Evolutionary conservation across 2,113 vertebrate species (phyloP), one percentile per base, ranked within the genome.

Genomic region (Brachyhypopomus gauderio): DNA sequence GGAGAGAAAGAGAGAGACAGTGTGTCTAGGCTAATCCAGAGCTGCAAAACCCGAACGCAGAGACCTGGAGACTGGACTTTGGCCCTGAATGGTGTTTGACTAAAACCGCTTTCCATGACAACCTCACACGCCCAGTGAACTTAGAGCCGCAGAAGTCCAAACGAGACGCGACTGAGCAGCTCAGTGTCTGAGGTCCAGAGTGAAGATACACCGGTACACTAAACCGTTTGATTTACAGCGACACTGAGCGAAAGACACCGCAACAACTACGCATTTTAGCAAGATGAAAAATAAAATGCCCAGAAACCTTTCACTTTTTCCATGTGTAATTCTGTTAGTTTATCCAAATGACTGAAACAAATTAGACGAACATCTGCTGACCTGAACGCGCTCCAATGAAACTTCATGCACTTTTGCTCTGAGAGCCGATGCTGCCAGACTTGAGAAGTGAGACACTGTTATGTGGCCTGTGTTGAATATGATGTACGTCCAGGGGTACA

Each of bases 11-110:
- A 67, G 64, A 67, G 27, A 67, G 64, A 36, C 82, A 64, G 81
- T 80, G 84, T 36, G 22, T 48, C n/a, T 77, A 23, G 84, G 83
- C 84, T 83, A 34, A 79, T 87, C 87, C 88, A 89, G 64, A 75
- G 14, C 70, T 45, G 56, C 41, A 77, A 20, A 58, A 48, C 20
- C 59, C 25, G 17, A 72, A 70, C 8, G 2, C 23, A 78, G 45
- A 52, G 48, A 20, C 30, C 64, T 30, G 14, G 45, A 20, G 17
- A 75, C 48, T 48, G 23, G 59, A 72, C 34, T 56, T 58, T 55
- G 59, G 45, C 48, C 60, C n/a, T 23, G 11, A 64, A 59, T 0
- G 2, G 38, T 8, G 3, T 27, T 77, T 3, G 75, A 22, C 20
- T 58, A 41, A 84, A 84, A 79, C 71, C 72, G 45, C 5, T 84